Base-by-base conservation (phyloP, 2,113 vertebrate genomes). In the Neolamprologus falcicula region DNA sequence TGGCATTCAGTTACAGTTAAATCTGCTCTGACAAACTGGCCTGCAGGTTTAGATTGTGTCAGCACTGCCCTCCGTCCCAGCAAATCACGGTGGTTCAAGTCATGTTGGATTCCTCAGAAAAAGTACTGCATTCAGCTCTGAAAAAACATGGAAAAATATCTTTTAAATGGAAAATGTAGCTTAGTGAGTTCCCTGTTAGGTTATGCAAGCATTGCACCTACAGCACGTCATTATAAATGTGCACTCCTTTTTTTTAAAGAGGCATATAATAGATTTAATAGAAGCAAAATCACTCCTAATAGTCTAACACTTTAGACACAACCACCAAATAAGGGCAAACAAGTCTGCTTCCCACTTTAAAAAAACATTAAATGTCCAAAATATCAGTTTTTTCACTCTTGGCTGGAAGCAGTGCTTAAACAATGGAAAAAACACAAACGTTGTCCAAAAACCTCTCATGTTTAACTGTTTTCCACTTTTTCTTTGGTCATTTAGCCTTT, bases 21-120 rank as follows among this genome's bases (percentile, higher is more conserved):
- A 33, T 86, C 81, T 57, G 7, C 19, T 68, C 76, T 82, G 87
- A 91, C 76, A 17, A 66, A 63, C 52, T 6, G 78, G 26, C 63
- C 85, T 19, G 33, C 31, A 76, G 82, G 24, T 47, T 47, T 1
- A 45, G 68, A 24, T 16, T 76, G 8, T 47, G 5, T 26, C 21
- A 76, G 14, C 24, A 28, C 0, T 13, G 12, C 0, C 35, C 35
- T 71, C n/a, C 1, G 12, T 71, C 35, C 63, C n/a, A 42, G n/a
- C n/a, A 24, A 42, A 71, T 16, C 12, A 71, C 1, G 0, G 7
- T 14, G n/a, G n/a, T 6, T 71, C 42, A 40, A 71, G 37, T 42
- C n/a, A 71, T 16, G 37, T 42, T 71, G 66, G 12, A 42, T 42
- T 71, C n/a, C 63, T 40, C 4, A 21, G 63, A 21, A 68, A 68